Percentiles rank a stretch among this genome's conserved stretches.
Evolutionary conservation across 2,888 invertebrate species (phyloP).

Genomic region (Machimus atricapillus): DNA sequence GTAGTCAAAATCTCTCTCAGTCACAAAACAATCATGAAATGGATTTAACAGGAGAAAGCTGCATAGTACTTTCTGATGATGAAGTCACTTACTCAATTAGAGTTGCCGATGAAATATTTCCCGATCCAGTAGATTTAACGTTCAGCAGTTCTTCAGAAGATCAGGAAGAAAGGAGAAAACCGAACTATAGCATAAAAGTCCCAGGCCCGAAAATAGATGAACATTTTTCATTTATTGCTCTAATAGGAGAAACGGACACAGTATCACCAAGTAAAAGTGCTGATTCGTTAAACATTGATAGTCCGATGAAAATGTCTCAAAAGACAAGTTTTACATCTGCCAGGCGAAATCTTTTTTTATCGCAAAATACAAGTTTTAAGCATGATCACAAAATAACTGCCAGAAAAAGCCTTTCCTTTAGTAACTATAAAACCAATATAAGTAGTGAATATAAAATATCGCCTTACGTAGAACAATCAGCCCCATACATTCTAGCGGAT

Average conservation of each 20-base stretch:
- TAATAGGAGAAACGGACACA: not conserved
- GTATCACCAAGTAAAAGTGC: not conserved
- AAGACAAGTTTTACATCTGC: not conserved
- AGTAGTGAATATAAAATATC: not conserved
- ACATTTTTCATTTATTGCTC: not conserved
- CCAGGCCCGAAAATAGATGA: not conserved
- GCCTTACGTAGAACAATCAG: not conserved
- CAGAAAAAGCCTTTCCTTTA: not conserved
- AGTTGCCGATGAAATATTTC: not conserved
- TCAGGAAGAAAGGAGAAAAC: not conserved
- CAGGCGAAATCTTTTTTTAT: not conserved
- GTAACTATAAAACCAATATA: not conserved
- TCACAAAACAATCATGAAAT: not conserved
- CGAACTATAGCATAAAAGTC: not conserved
- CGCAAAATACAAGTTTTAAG: not conserved
- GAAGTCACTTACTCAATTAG: conserved; percentile 71
- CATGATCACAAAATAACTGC: not conserved
- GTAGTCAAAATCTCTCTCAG: not conserved
- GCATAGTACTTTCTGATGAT: conserved; percentile 64
- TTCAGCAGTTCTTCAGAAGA: not conserved
- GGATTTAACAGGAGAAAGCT: conserved; percentile 51
- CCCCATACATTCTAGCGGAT: not conserved
- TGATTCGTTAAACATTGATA: not conserved
- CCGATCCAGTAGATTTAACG: not conserved
- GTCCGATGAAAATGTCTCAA: not conserved